Percentiles rank a stretch among this genome's conserved stretches.
Conservation (phyloP, 2,888 invertebrate species). For the Hyles lineata region DNA sequence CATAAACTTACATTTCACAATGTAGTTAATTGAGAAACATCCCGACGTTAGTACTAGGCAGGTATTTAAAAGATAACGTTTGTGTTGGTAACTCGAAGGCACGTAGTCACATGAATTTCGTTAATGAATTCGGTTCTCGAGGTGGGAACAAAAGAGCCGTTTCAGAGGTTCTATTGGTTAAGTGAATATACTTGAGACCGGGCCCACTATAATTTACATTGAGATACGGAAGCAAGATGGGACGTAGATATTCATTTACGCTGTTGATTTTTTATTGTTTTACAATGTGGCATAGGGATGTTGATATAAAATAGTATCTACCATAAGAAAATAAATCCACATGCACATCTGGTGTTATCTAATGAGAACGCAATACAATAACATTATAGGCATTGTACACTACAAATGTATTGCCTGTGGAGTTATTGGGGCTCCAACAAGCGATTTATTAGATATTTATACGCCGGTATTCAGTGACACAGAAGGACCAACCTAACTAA, state of each 20-base stretch:
- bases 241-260: neutral
- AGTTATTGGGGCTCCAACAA: too few species aligned
- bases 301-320: neutral
- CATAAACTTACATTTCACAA: neutral
- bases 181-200: conserved; percentile 61
- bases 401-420: too few species aligned
- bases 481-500: too few species aligned
- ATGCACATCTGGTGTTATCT: too few species aligned
- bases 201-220: conserved; percentile 45
- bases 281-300: neutral
- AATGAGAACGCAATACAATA: too few species aligned
- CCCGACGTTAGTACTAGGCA: neutral
- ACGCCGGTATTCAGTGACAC: too few species aligned
- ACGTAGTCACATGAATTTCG: conserved; percentile 37
- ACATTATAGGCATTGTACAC: too few species aligned
- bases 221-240: conserved; percentile 10
- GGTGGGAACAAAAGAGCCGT: conserved; percentile 67
- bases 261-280: neutral
- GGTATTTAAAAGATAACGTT: conserved; percentile 36
- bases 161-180: conserved; percentile 58
- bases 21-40: neutral
- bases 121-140: conserved; percentile 61
- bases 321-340: neutral
- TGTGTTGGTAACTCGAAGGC: conserved; percentile 34
- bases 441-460: too few species aligned